These are phyloP conservation scores for Biston betularia DNA, from an alignment of 2,888 invertebrate genomes.

Conservation along the genomic window DNA sequence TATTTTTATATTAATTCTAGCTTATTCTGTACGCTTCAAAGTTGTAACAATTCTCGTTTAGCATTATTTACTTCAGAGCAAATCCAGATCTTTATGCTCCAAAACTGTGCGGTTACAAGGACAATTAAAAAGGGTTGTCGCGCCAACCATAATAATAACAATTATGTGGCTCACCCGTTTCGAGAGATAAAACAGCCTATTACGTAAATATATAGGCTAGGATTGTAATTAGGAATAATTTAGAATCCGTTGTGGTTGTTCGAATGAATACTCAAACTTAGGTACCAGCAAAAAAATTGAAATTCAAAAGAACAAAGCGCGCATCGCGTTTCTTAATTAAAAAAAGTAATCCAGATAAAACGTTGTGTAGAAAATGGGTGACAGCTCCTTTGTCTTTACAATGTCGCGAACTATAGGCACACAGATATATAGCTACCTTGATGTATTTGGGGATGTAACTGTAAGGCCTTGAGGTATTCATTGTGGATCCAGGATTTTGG, in stretches of 20 bases:
- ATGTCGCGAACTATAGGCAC: too few species aligned
- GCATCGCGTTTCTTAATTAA: too few species aligned
- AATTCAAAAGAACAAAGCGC: too few species aligned
- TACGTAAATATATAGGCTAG: slow-evolving; percentile 65
- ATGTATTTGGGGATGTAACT: too few species aligned
- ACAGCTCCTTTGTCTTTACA: too few species aligned
- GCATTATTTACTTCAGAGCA: slow-evolving; percentile 15
- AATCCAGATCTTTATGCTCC: slow-evolving; percentile 48
- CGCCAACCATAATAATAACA: slow-evolving; percentile 61
- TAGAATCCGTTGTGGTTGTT: slow-evolving; percentile 40
- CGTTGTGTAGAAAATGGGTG: too few species aligned
- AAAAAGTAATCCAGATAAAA: too few species aligned
- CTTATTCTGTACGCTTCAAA: background rate
- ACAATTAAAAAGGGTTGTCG: slow-evolving; percentile 63
- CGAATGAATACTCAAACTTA: background rate
- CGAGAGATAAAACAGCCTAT: slow-evolving; percentile 64
- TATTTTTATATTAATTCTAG: background rate
- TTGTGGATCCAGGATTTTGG: too few species aligned
- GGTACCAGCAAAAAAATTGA: too few species aligned
- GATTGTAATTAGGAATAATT: slow-evolving; percentile 55
- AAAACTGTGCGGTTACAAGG: slow-evolving; percentile 57
- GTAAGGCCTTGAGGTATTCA: too few species aligned
- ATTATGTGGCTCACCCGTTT: slow-evolving; percentile 53
- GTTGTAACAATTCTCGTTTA: background rate
- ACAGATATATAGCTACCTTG: too few species aligned